Evolutionary conservation across 2,113 vertebrate species (phyloP).

Genomic region (Osmerus eperlanus): DNA sequence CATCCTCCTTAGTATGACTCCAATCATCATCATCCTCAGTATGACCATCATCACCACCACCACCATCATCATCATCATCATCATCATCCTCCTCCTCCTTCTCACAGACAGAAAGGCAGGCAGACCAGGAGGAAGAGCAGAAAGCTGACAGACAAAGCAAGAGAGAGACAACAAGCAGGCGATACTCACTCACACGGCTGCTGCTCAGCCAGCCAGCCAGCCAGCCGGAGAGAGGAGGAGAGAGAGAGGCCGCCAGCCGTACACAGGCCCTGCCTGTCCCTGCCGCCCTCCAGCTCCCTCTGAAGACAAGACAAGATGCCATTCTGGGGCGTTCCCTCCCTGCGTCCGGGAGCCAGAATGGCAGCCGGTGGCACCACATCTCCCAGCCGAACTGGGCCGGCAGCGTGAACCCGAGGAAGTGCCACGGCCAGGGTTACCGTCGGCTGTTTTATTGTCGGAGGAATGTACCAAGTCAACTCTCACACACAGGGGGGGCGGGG

Average conservation of each 20-base stretch:
- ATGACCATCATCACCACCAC: conserved; percentile 15
- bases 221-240: conserved; percentile 34
- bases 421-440: conserved; percentile 89
- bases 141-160: background rate
- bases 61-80: background rate
- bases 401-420: conserved; percentile 81
- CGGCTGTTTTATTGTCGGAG: conserved; percentile 97
- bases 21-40: background rate
- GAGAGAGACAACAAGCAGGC: conserved; percentile 10
- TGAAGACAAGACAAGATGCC: conserved; percentile 37
- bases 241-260: conserved; percentile 38
- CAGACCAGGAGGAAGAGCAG: conserved; percentile 13
- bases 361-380: conserved; percentile 45
- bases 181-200: conserved; percentile 70
- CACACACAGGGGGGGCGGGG: conserved; percentile 66
- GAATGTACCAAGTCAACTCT: conserved; percentile 86
- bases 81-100: too few species aligned
- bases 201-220: conserved; percentile 45
- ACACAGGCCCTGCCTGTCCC: conserved; percentile 31
- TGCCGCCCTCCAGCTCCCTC: background rate
- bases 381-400: conserved; percentile 48
- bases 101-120: conserved; percentile 33
- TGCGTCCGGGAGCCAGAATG: conserved; percentile 53
- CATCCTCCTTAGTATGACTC: background rate
- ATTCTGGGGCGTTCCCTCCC: conserved; percentile 63